Evolutionary conservation across 30 jellyfish, hydroid and myxozoan species (phyloP).

Genomic region (Pseudorhiza aurosa): DNA sequence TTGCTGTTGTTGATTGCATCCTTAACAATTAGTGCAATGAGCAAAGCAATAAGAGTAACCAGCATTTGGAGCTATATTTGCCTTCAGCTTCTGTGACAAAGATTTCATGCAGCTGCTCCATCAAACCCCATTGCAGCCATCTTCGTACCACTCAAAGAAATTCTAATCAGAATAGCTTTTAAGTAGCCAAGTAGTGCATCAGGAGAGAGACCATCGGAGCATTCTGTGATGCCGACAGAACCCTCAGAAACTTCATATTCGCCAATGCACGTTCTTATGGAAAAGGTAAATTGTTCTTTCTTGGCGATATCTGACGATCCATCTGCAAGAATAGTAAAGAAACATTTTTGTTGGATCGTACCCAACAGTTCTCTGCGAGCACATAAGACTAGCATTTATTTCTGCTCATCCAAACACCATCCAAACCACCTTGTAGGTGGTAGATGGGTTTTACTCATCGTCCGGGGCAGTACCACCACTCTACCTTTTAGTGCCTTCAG

Average conservation of each 20-base stretch:
- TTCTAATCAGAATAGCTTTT: conserved; percentile 45
- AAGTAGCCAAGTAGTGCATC: conserved; percentile 55
- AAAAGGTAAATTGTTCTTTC: conserved; percentile 55
- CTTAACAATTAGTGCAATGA: conserved; percentile 45
- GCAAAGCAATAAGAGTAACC: conserved; percentile 41
- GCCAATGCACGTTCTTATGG: conserved; percentile 51
- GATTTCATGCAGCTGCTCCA: conserved; percentile 66
- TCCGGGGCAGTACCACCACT: too few relatives aligned
- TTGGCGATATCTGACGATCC: conserved; percentile 53
- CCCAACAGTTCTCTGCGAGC: conserved; percentile 36
- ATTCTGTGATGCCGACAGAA: conserved; percentile 46
- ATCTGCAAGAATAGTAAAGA: conserved; percentile 45
- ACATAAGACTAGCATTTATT: conserved; percentile 28
- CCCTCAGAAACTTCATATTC: conserved; percentile 50
- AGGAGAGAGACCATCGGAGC: conserved; percentile 58
- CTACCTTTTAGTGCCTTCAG: too few relatives aligned
- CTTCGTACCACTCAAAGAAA: conserved; percentile 36
- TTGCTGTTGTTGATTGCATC: conserved; percentile 32
- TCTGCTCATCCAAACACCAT: conserved; percentile 57
- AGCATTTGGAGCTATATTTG: conserved; percentile 47
- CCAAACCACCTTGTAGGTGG: too few relatives aligned
- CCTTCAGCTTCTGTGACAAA: conserved; percentile 33
- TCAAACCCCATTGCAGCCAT: conserved; percentile 62
- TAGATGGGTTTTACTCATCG: too few relatives aligned
- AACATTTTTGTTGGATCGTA: conserved; percentile 28